phyloP scores from a whole-genome alignment of 1,140 invertebrate genomes.

The Drosophila yakuba region DNA sequence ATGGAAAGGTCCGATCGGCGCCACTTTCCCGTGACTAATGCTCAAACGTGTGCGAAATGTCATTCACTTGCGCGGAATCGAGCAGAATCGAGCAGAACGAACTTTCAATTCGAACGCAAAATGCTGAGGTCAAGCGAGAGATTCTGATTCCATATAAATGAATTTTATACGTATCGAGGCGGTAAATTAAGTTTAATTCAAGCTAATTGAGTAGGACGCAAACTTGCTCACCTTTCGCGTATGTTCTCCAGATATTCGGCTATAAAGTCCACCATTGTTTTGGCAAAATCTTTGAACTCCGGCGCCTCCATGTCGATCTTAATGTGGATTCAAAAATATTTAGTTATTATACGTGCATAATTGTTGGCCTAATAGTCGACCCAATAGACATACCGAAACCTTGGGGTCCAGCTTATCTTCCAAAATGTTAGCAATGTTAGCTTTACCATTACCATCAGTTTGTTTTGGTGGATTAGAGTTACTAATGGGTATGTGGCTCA shows the following conservation, averaged over 20 bases:
- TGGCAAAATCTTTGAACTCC: conserved; percentile 91
- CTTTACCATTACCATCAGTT: conserved; percentile 53
- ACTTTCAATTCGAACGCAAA: conserved; percentile 60
- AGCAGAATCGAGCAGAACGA: conserved; percentile 64
- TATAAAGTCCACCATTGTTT: conserved; percentile 92
- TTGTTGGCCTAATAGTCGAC: not conserved
- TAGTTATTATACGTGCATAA: too few species aligned
- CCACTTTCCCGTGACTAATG: conserved; percentile 60
- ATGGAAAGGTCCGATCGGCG: conserved; percentile 23
- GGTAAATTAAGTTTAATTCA: conserved; percentile 49
- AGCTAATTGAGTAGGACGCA: conserved; percentile 30
- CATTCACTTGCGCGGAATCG: conserved; percentile 54
- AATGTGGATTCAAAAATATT: not conserved
- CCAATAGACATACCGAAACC: conserved; percentile 69
- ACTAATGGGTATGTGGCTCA: conserved; percentile 58
- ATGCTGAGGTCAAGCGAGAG: conserved; percentile 52
- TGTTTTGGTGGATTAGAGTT: conserved; percentile 37
- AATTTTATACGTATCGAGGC: conserved; percentile 31
- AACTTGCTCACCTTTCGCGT: conserved; percentile 89
- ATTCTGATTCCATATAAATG: conserved; percentile 37
- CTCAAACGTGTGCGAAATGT: conserved; percentile 48
- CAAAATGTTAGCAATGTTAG: conserved; percentile 45
- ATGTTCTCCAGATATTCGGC: conserved; percentile 94
- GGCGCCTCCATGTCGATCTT: conserved; percentile 89
- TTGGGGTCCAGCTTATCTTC: conserved; percentile 76